Percentiles rank a stretch among this genome's conserved stretches.
phyloP scores from a whole-genome alignment of 2,113 vertebrate genomes.

The Pampusana beccarii region DNA sequence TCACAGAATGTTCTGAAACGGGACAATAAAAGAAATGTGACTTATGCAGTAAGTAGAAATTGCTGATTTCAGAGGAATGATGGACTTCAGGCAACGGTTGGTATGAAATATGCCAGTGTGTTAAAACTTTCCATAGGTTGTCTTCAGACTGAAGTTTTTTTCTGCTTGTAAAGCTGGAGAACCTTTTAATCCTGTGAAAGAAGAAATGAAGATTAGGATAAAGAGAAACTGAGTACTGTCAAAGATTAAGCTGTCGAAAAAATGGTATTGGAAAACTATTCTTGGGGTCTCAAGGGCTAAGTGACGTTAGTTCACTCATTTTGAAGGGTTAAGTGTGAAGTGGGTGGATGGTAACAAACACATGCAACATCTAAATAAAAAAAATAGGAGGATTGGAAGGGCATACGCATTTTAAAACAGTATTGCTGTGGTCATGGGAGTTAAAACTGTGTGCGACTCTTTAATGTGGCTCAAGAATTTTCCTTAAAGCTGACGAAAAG shows the following conservation, averaged over 20 bases:
- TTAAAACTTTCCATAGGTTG: not conserved
- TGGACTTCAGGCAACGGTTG: not conserved
- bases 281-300: not conserved
- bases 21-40: not conserved
- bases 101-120: not conserved
- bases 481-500: not conserved
- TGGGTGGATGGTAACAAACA: not conserved
- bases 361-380: not conserved
- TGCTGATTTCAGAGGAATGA: not conserved
- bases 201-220: not conserved
- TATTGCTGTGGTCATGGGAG: too few species aligned
- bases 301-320: rapidly evolving
- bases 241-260: not conserved
- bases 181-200: not conserved
- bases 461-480: not conserved
- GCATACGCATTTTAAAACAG: too few species aligned
- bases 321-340: not conserved
- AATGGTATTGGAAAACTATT: not conserved
- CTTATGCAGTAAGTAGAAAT: not conserved
- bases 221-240: not conserved
- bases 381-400: too few species aligned
- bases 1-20: not conserved
- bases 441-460: not conserved
- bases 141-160: not conserved
- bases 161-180: not conserved